Evolutionary conservation across 2,113 vertebrate species (phyloP), one percentile per base, ranked within the genome.

Genomic region (Plotosus lineatus): DNA sequence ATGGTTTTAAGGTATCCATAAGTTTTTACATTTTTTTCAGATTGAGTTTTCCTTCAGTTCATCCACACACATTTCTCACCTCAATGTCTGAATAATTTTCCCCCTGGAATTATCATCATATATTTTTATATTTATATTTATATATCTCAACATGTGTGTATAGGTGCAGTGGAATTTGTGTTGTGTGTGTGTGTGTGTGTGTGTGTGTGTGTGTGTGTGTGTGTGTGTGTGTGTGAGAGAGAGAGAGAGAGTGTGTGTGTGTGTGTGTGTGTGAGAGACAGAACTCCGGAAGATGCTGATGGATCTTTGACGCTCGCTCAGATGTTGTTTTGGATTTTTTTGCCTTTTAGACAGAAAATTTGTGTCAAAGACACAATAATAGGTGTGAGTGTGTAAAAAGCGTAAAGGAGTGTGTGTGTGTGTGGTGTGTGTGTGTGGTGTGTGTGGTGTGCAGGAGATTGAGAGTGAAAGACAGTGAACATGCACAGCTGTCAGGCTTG

Each of bases 361-460:
- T 17, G 2, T 26, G 31, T 21, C 61, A 65, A 6, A 36, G 23
- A 28, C 23, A 12, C 10, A 6, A 14, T 8, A 61, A 15, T 15
- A 26, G 26, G n/a, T n/a, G n/a, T n/a, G n/a, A n/a, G n/a, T n/a
- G n/a, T 50, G 10, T 2, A 42, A 66, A 71, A 31, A 48, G 12
- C 12, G 65, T 42, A 42, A n/a, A 68, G 23, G 26, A 28, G 60
- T 42, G 19, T 58, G 48, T 42, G 31, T 69, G 51, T 28, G 65
- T 71, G 76, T 38, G 26, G 28, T 9, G 15, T 50, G 44, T 46
- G 68, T 46, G 23, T 26, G 21, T 12, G 12, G 44, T 28, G 38
- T 61, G 14, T 82, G 48, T 69, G 11, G 31, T 51, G 46, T 63
- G n/a, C n/a, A n/a, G n/a, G n/a, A n/a, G n/a, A n/a, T n/a, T n/a